These are phyloP conservation scores for Epizoanthus fatuus DNA, from an alignment of 92 coral and sea anemone genomes.

Conservation along the genomic window DNA sequence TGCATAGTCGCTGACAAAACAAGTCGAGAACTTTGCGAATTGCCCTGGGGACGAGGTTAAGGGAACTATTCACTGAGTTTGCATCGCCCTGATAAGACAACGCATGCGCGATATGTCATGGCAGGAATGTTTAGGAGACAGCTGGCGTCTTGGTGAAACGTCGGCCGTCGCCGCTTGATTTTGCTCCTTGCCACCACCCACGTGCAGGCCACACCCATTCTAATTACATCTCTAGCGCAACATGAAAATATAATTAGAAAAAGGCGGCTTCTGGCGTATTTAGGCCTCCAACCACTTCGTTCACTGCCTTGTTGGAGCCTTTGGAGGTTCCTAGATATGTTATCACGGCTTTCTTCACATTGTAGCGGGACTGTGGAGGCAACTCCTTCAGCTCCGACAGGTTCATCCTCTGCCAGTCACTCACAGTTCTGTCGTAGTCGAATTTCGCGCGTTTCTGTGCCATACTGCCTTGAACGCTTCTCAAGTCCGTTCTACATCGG, in stretches of 20 bases:
- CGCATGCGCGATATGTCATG: no score
- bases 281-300: constrained; percentile 55
- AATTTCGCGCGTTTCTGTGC: constrained; percentile 70
- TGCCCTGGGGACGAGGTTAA: no score
- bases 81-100: no score
- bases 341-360: constrained; percentile 85
- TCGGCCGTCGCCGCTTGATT: no score
- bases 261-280: background rate
- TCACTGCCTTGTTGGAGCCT: constrained; percentile 80
- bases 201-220: no score
- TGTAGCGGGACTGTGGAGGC: constrained; percentile 79
- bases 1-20: no score
- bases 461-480: constrained; percentile 57
- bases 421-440: constrained; percentile 79
- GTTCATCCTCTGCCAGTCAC: constrained; percentile 94
- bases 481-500: constrained; percentile 64
- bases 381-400: constrained; percentile 74
- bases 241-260: background rate
- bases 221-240: background rate
- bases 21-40: no score
- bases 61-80: no score
- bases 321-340: constrained; percentile 84
- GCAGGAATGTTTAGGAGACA: no score
- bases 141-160: no score
- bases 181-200: no score